Conservation (phyloP, 2,113 vertebrate genomes). For the Hemicordylus capensis region DNA sequence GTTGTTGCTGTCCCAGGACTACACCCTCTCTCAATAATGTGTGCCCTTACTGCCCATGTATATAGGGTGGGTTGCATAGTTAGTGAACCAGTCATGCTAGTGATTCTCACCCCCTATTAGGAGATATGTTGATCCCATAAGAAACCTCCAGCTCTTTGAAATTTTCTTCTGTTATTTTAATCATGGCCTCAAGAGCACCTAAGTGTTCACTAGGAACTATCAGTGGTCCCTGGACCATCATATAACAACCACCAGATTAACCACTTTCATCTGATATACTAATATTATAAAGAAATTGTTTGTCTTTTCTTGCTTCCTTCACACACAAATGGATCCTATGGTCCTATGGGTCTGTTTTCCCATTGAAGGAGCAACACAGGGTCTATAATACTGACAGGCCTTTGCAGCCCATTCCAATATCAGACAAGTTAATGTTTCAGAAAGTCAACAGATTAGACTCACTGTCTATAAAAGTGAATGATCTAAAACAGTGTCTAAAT, state of each 20-base stretch:
- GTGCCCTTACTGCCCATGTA: not conserved
- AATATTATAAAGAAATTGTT: not conserved
- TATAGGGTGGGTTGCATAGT: not conserved
- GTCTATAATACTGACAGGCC: slow-evolving; percentile 32
- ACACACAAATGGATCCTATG: not conserved
- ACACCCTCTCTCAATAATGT: not conserved
- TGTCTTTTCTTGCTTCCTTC: not conserved
- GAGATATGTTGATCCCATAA: not conserved
- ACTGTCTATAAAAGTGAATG: slow-evolving; percentile 48
- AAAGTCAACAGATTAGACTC: slow-evolving; percentile 40
- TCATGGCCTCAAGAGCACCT: not conserved
- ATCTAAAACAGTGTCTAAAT: slow-evolving; percentile 45
- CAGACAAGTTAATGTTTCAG: slow-evolving; percentile 39
- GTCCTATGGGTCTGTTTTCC: not conserved
- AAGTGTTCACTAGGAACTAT: not conserved
- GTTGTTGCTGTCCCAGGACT: not conserved
- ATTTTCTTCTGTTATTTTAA: not conserved
- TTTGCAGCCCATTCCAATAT: slow-evolving; percentile 25
- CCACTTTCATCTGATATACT: not conserved
- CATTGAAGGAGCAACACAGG: not conserved
- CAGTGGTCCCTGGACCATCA: not conserved
- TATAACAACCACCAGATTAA: not conserved
- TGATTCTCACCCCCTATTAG: not conserved
- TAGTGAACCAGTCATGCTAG: not conserved
- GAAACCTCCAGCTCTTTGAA: not conserved